These are phyloP conservation scores for Psylliodes chrysocephalus DNA, from an alignment of 2,888 invertebrate species.

Conservation along the genomic window DNA sequence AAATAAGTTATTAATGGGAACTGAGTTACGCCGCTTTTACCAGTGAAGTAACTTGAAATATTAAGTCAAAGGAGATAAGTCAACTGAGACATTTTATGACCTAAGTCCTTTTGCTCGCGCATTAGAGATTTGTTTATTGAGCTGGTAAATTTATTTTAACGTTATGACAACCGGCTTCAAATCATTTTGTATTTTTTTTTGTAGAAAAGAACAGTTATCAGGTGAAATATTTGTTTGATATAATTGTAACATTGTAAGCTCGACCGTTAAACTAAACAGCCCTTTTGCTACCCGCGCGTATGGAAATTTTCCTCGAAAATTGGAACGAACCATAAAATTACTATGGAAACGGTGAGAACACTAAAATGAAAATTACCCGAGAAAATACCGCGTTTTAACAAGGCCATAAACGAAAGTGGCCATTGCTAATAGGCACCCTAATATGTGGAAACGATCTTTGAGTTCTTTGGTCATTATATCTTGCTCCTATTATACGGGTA, in stretches of 20 bases:
- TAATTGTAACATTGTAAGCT: background rate
- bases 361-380: slow-evolving; percentile 26
- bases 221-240: too few relatives aligned
- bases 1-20: too few relatives aligned
- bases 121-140: too few relatives aligned
- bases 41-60: too few relatives aligned
- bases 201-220: too few relatives aligned
- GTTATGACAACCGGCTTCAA: too few relatives aligned
- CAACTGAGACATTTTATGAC: too few relatives aligned
- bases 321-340: slow-evolving; percentile 10
- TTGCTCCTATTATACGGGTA: background rate
- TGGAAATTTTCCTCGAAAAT: slow-evolving; percentile 6
- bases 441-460: slow-evolving; percentile 22
- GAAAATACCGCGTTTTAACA: slow-evolving; percentile 36
- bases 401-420: slow-evolving; percentile 33
- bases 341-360: slow-evolving; percentile 6
- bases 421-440: slow-evolving; percentile 28
- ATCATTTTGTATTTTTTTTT: too few relatives aligned
- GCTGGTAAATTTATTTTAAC: too few relatives aligned
- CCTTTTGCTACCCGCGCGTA: background rate
- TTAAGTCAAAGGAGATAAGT: too few relatives aligned
- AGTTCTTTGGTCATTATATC: slow-evolving; percentile 16
- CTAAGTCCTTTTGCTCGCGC: too few relatives aligned
- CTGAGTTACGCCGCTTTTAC: too few relatives aligned
- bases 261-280: background rate